Conservation (phyloP, 2,888 invertebrate genomes). For the Philereme vetulata region DNA sequence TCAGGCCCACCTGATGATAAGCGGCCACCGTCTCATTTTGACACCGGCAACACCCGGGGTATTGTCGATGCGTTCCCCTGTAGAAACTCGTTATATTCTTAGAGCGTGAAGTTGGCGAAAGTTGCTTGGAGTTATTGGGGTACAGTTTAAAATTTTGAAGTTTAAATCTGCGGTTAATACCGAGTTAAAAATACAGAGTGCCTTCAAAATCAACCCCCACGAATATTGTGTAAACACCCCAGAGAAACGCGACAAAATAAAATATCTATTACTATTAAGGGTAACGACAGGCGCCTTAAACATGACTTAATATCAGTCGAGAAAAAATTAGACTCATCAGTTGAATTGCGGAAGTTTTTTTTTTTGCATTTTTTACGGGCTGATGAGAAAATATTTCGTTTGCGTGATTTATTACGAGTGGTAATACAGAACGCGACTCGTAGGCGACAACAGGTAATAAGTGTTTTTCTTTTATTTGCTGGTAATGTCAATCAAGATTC, state of each 20-base stretch:
- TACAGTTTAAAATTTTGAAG: too few relatives aligned
- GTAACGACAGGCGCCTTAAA: constrained; percentile 83
- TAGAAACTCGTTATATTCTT: too few relatives aligned
- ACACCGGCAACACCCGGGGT: too few relatives aligned
- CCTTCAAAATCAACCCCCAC: constrained; percentile 50
- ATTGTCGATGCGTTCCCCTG: too few relatives aligned
- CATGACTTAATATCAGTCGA: constrained; percentile 84
- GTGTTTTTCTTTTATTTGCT: background rate
- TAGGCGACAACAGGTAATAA: background rate
- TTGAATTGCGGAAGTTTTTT: constrained; percentile 47
- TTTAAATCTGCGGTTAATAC: too few relatives aligned
- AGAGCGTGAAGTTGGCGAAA: too few relatives aligned
- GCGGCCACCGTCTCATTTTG: too few relatives aligned
- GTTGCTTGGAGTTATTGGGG: too few relatives aligned
- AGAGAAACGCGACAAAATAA: constrained; percentile 80
- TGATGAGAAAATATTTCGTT: constrained; percentile 41
- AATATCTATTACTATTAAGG: constrained; percentile 85
- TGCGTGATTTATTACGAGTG: constrained; percentile 43
- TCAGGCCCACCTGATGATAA: too few relatives aligned
- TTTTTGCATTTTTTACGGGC: constrained; percentile 33
- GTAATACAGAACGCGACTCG: constrained; percentile 36
- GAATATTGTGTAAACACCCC: constrained; percentile 74
- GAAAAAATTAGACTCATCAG: constrained; percentile 81
- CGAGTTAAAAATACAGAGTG: background rate
- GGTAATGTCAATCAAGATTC: background rate